A percentile compares a stretch with the other conserved stretches of the same genome.
These are phyloP conservation scores for Metridium senile DNA, from an alignment of 92 coral and sea anemone species.

Conservation along the genomic window DNA sequence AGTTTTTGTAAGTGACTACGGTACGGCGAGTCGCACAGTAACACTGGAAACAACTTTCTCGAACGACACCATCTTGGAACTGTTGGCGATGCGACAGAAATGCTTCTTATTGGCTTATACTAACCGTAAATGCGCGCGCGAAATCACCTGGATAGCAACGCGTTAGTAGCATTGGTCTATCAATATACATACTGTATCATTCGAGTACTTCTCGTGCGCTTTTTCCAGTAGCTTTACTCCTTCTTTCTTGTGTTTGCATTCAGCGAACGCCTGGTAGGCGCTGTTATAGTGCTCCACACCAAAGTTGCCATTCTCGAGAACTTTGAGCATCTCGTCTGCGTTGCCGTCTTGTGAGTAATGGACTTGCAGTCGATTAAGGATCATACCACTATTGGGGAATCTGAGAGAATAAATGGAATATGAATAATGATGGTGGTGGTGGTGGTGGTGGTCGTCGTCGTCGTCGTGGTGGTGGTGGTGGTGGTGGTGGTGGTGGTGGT, in stretches of 20 bases:
- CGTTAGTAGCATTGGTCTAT: background rate
- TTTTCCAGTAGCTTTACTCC: conserved; percentile 59
- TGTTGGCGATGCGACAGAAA: too few species aligned
- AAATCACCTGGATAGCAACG: too few species aligned
- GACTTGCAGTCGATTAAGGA: conserved; percentile 64
- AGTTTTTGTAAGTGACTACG: too few species aligned
- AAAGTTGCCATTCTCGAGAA: conserved; percentile 67
- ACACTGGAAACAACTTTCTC: too few species aligned
- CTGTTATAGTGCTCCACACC: conserved; percentile 66
- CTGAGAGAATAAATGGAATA: conserved; percentile 26
- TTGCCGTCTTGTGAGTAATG: conserved; percentile 60
- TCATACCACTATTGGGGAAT: conserved; percentile 80
- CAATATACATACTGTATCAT: conserved; percentile 58
- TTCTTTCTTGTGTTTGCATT: conserved; percentile 60
- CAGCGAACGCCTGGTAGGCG: conserved; percentile 75
- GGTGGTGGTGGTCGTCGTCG: background rate
- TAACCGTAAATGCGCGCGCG: too few species aligned
- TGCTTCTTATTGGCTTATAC: too few species aligned
- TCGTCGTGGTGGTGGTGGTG: background rate
- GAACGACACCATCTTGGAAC: too few species aligned
- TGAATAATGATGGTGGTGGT: background rate
- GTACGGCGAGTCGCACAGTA: too few species aligned
- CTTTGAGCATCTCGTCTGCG: conserved; percentile 47
- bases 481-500: background rate
- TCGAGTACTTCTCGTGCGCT: conserved; percentile 70